A percentile compares a stretch with the other conserved stretches of the same genome.
phyloP scores from a whole-genome alignment of 1,140 invertebrate genomes.

The Meteorus sp. region DNA sequence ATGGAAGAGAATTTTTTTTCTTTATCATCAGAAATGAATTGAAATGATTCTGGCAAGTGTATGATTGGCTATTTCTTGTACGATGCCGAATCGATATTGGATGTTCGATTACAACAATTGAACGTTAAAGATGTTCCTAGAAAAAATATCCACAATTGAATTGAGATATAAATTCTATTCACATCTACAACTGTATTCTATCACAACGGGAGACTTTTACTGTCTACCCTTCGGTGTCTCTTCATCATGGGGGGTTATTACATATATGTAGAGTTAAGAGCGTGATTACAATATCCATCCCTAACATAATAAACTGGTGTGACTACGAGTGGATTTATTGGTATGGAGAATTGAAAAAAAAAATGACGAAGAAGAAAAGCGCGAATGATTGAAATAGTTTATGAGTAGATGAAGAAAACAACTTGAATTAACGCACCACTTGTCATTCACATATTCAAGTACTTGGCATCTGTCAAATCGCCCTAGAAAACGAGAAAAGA shows the following conservation, averaged over 20 bases:
- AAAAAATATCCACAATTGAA: too few species aligned
- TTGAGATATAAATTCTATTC: too few species aligned
- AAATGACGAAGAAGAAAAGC: conserved; percentile 5
- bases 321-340: background rate
- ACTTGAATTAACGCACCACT: conserved; percentile 11
- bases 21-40: too few species aligned
- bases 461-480: conserved; percentile 31
- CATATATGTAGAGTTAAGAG: conserved; percentile 50
- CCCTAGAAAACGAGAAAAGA: background rate
- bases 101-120: too few species aligned
- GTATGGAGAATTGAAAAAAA: background rate
- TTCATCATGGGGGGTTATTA: conserved; percentile 39
- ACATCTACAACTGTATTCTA: too few species aligned
- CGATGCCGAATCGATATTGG: too few species aligned
- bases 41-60: too few species aligned
- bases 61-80: too few species aligned
- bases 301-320: conserved; percentile 42
- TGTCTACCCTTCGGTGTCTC: too few species aligned
- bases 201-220: too few species aligned
- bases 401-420: background rate
- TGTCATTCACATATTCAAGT: background rate
- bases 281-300: conserved; percentile 53
- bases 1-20: too few species aligned
- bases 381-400: background rate
- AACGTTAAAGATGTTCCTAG: too few species aligned